Evolutionary conservation across 2,888 invertebrate species (phyloP).

Genomic region (Brenthis hecate): DNA sequence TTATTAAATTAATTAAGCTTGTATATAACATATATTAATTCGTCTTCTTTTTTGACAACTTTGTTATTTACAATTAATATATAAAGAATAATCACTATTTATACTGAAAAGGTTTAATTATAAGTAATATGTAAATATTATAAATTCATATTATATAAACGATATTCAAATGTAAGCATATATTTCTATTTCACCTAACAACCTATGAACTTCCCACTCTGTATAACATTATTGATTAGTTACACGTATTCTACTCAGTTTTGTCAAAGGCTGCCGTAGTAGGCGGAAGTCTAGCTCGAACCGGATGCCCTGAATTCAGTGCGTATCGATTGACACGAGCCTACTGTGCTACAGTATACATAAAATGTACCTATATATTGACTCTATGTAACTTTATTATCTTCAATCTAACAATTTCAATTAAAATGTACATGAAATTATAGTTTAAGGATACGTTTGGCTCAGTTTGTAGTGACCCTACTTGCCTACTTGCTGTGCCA

Average conservation of each 20-base stretch:
- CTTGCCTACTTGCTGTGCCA: no score
- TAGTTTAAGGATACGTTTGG: not conserved
- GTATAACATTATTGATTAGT: constrained; percentile 15
- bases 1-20: not conserved
- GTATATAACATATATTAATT: no score
- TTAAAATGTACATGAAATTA: not conserved
- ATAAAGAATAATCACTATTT: no score
- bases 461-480: no score
- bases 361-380: not conserved
- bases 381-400: no score
- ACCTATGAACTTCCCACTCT: constrained; percentile 10
- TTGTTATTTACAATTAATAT: no score
- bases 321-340: constrained; percentile 39
- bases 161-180: constrained; percentile 3
- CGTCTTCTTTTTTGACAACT: no score
- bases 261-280: constrained; percentile 30
- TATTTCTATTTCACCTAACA: constrained; percentile 11
- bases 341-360: constrained; percentile 13
- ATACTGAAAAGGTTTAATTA: no score
- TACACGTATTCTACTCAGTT: constrained; percentile 8
- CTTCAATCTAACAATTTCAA: no score
- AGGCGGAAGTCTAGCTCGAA: constrained; percentile 40
- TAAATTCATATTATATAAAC: no score
- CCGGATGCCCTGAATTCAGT: constrained; percentile 42
- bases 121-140: no score